phyloP scores from a whole-genome alignment of 2,797 vertebrate species.

The Selene dorsalis region DNA sequence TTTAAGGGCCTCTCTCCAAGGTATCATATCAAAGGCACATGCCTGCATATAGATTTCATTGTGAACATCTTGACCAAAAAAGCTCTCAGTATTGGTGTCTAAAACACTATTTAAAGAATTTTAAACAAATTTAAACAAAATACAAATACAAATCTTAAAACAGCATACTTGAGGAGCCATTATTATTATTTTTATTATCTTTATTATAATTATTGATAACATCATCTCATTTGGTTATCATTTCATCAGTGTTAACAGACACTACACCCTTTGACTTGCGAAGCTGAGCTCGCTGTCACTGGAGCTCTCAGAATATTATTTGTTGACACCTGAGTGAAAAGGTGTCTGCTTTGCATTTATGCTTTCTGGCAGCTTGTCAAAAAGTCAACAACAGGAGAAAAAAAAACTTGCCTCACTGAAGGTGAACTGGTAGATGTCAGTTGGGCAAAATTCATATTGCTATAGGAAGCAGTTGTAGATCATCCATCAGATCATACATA shows the following conservation, averaged over 20 bases:
- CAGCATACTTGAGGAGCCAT: background rate
- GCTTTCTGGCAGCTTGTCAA: conserved; percentile 55
- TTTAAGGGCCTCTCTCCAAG: background rate
- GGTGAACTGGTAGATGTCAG: conserved; percentile 4
- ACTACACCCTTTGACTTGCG: background rate
- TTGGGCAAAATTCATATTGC: background rate
- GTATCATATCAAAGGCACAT: background rate
- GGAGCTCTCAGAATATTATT: background rate
- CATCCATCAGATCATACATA: conserved; percentile 3
- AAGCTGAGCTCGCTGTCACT: background rate
- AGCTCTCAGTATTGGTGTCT: background rate
- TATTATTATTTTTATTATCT: too few species aligned
- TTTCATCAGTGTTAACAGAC: conserved; percentile 10
- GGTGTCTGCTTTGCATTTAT: conserved; percentile 51
- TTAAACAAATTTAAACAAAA: too few species aligned
- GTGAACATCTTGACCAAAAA: conserved; percentile 12
- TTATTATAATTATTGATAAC: conserved; percentile 5
- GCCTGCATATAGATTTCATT: conserved; percentile 10
- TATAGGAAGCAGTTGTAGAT: background rate
- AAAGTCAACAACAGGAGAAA: conserved; percentile 30
- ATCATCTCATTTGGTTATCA: background rate
- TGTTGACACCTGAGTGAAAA: conserved; percentile 46
- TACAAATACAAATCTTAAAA: too few species aligned
- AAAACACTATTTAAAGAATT: conserved; percentile 4
- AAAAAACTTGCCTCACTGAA: conserved; percentile 9